Percentiles rank a stretch among this genome's conserved stretches.
These are phyloP conservation scores for Rhegmatorhina hoffmannsi DNA, from an alignment of 2,113 vertebrate species.

Conservation along the genomic window DNA sequence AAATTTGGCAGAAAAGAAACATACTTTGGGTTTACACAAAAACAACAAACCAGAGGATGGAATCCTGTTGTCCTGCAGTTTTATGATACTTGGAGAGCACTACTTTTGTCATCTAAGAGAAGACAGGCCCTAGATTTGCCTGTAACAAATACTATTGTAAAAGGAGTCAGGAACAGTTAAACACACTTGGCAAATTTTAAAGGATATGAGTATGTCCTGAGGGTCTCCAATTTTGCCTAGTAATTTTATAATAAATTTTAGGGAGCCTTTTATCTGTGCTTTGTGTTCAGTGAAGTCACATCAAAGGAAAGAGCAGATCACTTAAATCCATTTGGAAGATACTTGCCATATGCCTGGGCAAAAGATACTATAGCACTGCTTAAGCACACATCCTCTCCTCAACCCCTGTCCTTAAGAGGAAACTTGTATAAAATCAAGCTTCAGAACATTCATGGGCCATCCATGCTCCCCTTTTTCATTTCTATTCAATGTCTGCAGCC, in stretches of 20 bases:
- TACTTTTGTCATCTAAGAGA: background rate
- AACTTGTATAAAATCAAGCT: background rate
- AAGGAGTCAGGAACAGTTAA: background rate
- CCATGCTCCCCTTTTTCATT: background rate
- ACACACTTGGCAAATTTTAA: background rate
- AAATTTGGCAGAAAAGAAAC: background rate
- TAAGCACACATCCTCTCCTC: background rate
- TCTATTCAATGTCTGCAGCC: background rate
- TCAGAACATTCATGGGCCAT: background rate
- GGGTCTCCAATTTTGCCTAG: background rate
- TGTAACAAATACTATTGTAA: background rate
- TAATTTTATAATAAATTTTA: slow-evolving; percentile 5
- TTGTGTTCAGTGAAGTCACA: background rate
- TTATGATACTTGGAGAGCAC: background rate
- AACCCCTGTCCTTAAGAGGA: background rate
- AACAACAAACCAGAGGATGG: background rate
- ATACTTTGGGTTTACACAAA: background rate
- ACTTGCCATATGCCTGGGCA: background rate
- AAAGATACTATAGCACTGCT: background rate
- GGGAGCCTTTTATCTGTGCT: slow-evolving; percentile 29
- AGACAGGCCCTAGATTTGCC: background rate
- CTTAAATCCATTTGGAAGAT: background rate
- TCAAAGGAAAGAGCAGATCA: background rate
- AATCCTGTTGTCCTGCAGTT: background rate
- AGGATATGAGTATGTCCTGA: background rate